Conservation (phyloP, 2,888 invertebrate species). For the Seira sanloemensis region DNA sequence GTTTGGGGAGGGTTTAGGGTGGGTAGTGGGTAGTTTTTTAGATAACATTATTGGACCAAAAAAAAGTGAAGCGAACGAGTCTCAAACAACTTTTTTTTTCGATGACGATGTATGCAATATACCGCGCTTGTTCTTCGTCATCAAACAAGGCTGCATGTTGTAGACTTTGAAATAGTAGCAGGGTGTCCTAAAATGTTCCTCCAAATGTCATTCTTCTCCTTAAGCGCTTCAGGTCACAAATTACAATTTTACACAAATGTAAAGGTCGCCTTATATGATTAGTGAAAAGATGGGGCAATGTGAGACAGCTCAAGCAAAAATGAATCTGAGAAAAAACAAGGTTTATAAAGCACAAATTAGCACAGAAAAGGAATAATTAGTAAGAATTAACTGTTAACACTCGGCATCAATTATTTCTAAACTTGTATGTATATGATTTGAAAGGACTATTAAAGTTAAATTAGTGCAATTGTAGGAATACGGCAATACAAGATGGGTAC, state of each 20-base stretch:
- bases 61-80: neutral
- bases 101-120: conserved; percentile 3
- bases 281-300: conserved; percentile 1
- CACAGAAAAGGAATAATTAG: too few species aligned
- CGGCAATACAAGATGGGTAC: too few species aligned
- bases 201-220: neutral
- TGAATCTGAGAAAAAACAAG: too few species aligned
- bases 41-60: neutral
- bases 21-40: neutral
- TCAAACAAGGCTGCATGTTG: neutral
- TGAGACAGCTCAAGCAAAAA: neutral
- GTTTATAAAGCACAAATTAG: too few species aligned
- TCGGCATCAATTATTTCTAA: too few species aligned
- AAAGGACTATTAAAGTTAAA: too few species aligned
- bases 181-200: neutral
- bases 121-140: conserved; percentile 7
- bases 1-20: conserved; percentile 10
- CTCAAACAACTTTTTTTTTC: neutral
- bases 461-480: too few species aligned
- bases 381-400: too few species aligned
- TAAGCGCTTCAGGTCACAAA: neutral
- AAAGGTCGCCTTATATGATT: too few species aligned
- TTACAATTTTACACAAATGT: neutral
- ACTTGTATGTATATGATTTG: too few species aligned
- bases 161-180: neutral